A percentile compares a stretch with the other conserved stretches of the same genome.
phyloP scores from a whole-genome alignment of 2,888 invertebrate genomes.

The Eilema depressum region DNA sequence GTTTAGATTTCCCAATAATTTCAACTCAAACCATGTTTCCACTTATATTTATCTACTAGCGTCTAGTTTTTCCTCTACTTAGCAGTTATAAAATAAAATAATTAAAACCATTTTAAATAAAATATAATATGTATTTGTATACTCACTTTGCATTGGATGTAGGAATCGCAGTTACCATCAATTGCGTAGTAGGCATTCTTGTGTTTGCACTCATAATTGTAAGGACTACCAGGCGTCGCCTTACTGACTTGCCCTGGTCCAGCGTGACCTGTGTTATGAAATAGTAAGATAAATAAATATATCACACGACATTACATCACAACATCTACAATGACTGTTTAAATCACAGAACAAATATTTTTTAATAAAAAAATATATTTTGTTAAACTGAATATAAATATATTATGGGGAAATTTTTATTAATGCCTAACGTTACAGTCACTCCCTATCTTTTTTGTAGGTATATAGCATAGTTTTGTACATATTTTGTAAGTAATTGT shows the following conservation, averaged over 20 bases:
- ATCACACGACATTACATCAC: neutral
- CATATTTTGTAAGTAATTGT: no score
- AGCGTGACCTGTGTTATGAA: constrained; percentile 9
- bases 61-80: no score
- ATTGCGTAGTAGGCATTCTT: constrained; percentile 88
- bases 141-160: constrained; percentile 88
- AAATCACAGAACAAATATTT: neutral
- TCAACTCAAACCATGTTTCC: neutral
- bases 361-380: constrained; percentile 5
- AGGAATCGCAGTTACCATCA: constrained; percentile 89
- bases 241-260: neutral
- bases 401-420: no score
- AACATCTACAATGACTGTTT: neutral
- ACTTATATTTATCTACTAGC: neutral
- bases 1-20: no score
- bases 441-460: no score
- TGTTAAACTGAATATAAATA: no score
- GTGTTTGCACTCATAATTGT: constrained; percentile 59
- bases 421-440: no score
- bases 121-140: neutral
- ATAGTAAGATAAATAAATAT: neutral
- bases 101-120: no score
- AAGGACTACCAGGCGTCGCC: neutral
- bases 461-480: no score
- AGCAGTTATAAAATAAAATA: no score